Evolutionary conservation across 2,888 invertebrate genomes (phyloP).

Genomic region (Acronicta psi): DNA sequence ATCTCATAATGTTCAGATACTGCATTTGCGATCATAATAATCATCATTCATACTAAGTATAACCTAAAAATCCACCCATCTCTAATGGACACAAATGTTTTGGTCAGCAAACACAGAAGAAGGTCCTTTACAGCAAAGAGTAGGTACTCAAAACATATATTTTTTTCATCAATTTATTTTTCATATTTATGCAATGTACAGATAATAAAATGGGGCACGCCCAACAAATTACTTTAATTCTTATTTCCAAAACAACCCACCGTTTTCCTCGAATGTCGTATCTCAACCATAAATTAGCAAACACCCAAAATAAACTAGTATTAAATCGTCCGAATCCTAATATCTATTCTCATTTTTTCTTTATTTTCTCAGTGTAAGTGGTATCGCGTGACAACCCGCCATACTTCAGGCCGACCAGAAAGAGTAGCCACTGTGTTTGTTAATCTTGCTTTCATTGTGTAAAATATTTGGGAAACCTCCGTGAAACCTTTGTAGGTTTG

Average conservation of each 20-base stretch:
- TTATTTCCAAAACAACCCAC: constrained; percentile 27
- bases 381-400: constrained; percentile 78
- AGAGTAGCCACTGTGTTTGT: constrained; percentile 83
- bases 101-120: no score
- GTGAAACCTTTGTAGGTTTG: constrained; percentile 57
- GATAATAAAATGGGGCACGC: constrained; percentile 1
- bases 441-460: constrained; percentile 83
- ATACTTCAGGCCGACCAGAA: constrained; percentile 76
- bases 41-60: no score
- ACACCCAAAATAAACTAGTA: constrained; percentile 47
- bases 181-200: no score
- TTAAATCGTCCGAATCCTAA: constrained; percentile 58
- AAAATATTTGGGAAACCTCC: constrained; percentile 73
- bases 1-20: no score
- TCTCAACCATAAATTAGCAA: constrained; percentile 51
- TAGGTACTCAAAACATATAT: no score
- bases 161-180: no score
- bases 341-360: constrained; percentile 58
- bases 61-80: no score
- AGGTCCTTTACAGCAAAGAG: no score
- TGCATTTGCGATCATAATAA: no score
- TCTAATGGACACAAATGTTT: no score
- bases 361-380: constrained; percentile 58
- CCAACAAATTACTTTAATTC: constrained; percentile 26
- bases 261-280: constrained; percentile 43